phyloP scores from a whole-genome alignment of 1,140 invertebrate genomes.

The Chrysoperla carnea region DNA sequence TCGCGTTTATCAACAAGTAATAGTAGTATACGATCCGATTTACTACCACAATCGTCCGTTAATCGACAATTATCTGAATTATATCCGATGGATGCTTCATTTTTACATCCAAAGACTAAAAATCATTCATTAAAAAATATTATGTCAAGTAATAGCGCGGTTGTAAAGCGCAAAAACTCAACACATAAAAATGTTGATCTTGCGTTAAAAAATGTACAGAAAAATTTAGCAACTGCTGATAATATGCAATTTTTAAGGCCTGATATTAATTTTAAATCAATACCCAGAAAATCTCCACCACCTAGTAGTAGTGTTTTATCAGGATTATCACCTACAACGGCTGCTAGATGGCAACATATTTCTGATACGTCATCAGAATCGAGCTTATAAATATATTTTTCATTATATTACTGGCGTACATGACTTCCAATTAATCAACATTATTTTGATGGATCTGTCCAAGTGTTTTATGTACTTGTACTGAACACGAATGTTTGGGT shows the following conservation, averaged over 20 bases:
- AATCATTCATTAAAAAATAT: not conserved
- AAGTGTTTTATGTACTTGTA: too few species aligned
- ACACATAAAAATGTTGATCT: not conserved
- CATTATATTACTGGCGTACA: too few species aligned
- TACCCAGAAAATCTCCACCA: constrained; percentile 17
- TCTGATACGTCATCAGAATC: constrained; percentile 16
- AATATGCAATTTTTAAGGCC: constrained; percentile 15
- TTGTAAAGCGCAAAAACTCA: too few species aligned
- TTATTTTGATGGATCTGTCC: not conserved
- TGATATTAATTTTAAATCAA: constrained; percentile 12
- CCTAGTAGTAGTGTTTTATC: constrained; percentile 20
- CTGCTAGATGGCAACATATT: constrained; percentile 14
- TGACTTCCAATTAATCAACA: not conserved
- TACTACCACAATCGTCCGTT: not conserved
- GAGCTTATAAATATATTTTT: constrained; percentile 15
- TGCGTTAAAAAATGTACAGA: not conserved
- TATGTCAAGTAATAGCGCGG: not conserved
- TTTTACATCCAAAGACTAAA: not conserved
- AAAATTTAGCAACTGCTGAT: not conserved
- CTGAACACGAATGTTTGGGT: too few species aligned
- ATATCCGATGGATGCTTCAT: not conserved
- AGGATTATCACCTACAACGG: constrained; percentile 21
- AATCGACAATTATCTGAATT: not conserved
- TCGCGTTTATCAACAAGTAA: constrained; percentile 18
- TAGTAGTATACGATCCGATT: constrained; percentile 19